phyloP scores from a whole-genome alignment of 2,888 invertebrate genomes.

The Margaritifera margaritifera region DNA sequence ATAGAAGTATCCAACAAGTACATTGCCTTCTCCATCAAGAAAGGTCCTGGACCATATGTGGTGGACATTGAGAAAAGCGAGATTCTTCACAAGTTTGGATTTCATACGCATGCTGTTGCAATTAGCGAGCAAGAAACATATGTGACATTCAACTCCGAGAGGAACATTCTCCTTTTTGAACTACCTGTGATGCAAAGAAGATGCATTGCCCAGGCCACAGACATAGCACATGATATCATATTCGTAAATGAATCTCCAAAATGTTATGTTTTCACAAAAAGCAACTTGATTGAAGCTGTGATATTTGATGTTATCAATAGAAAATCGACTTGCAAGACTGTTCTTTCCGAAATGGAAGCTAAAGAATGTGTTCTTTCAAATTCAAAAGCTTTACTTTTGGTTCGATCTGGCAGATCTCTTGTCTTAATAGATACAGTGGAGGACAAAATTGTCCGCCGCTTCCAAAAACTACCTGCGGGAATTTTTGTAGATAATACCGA shows the following conservation, averaged over 20 bases:
- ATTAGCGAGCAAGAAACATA: slow-evolving; percentile 56
- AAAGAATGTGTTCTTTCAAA: slow-evolving; percentile 50
- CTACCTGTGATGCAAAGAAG: slow-evolving; percentile 59
- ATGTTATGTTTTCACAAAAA: slow-evolving; percentile 54
- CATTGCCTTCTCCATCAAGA: slow-evolving; percentile 52
- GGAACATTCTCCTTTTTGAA: slow-evolving; percentile 48
- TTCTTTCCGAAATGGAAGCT: slow-evolving; percentile 57
- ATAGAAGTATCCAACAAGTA: slow-evolving; percentile 54
- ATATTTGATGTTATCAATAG: slow-evolving; percentile 51
- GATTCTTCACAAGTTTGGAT: slow-evolving; percentile 56
- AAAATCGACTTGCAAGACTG: slow-evolving; percentile 37
- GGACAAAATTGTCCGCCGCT: slow-evolving; percentile 41
- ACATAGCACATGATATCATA: slow-evolving; percentile 51
- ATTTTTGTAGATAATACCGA: slow-evolving; percentile 58
- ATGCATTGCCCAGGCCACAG: slow-evolving; percentile 52
- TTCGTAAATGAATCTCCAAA: slow-evolving; percentile 47
- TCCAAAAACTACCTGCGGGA: slow-evolving; percentile 55
- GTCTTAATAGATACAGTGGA: slow-evolving; percentile 49
- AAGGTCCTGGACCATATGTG: slow-evolving; percentile 57
- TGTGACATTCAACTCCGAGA: slow-evolving; percentile 55
- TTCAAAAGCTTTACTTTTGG: slow-evolving; percentile 48
- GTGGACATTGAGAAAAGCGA: slow-evolving; percentile 55
- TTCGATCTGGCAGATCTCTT: slow-evolving; percentile 52
- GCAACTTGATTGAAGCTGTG: slow-evolving; percentile 50
- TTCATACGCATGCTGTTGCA: slow-evolving; percentile 54